phyloP scores from a whole-genome alignment of 2,888 invertebrate genomes.

The Cremastobaeus sp. region DNA sequence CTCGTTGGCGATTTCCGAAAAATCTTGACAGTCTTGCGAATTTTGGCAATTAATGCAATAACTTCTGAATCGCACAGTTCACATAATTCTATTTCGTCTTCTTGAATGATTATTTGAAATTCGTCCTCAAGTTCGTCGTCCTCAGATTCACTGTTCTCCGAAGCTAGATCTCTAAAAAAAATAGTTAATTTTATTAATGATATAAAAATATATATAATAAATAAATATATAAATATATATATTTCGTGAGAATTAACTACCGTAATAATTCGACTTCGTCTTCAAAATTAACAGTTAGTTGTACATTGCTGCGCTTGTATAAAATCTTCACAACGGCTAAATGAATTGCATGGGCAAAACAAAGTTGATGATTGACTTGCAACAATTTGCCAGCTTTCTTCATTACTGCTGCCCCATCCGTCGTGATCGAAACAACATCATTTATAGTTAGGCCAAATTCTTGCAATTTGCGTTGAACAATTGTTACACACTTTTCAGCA shows the following conservation, averaged over 20 bases:
- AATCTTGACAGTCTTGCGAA: too few species aligned
- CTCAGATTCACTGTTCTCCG: background rate
- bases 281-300: too few species aligned
- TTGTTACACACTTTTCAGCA: slow-evolving; percentile 14
- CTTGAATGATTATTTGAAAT: too few species aligned
- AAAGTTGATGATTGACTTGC: slow-evolving; percentile 17
- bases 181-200: background rate
- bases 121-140: too few species aligned
- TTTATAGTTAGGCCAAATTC: background rate
- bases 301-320: too few species aligned
- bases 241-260: background rate
- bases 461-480: slow-evolving; percentile 9
- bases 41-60: too few species aligned
- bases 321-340: slow-evolving; percentile 20
- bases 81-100: slow-evolving; percentile 1
- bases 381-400: too few species aligned
- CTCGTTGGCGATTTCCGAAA: too few species aligned
- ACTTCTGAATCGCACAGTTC: too few species aligned
- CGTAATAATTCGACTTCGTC: too few species aligned
- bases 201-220: slow-evolving; percentile 3
- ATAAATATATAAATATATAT: slow-evolving; percentile 1
- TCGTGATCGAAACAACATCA: too few species aligned
- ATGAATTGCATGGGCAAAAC: slow-evolving; percentile 16
- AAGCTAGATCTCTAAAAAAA: slow-evolving; percentile 3
- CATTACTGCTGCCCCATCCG: too few species aligned